These are phyloP conservation scores for Tauraco hartlaubi DNA, from an alignment of 2,797 vertebrate species.

Conservation along the genomic window DNA sequence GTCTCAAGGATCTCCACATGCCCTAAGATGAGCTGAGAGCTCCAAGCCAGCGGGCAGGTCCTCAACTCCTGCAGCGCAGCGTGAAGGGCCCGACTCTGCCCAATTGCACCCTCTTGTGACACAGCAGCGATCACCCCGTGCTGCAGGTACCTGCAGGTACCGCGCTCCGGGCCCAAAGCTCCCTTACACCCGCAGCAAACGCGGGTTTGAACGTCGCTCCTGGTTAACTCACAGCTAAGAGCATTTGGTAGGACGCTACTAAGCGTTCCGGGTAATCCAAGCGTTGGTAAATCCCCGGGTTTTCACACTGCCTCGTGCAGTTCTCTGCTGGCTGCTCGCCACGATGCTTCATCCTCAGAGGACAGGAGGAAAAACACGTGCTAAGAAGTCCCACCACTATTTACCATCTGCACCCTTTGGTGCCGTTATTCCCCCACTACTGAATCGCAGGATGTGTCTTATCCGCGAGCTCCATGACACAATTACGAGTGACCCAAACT, in stretches of 20 bases:
- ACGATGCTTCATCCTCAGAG: background rate
- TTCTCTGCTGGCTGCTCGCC: background rate
- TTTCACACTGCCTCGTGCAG: background rate
- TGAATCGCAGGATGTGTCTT: background rate
- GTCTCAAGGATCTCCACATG: background rate
- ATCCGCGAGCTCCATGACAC: background rate
- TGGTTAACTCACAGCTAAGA: background rate
- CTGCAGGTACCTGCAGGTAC: background rate
- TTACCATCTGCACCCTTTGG: background rate
- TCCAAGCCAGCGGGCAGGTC: background rate
- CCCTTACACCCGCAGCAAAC: background rate
- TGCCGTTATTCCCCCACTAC: fast-evolving
- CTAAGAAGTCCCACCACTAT: fast-evolving
- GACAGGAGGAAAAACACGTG: background rate
- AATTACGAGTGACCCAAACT: background rate
- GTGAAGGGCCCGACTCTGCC: background rate
- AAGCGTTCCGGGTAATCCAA: background rate
- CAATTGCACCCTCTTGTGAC: conserved; percentile 47
- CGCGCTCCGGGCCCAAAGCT: too few relatives aligned
- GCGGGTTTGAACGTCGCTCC: background rate
- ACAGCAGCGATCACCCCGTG: background rate
- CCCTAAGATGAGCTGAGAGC: background rate
- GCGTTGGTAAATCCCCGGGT: background rate
- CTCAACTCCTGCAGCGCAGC: background rate
- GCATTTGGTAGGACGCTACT: background rate